Conservation (phyloP, 2,888 invertebrate species). For the Calameuta idolon region DNA sequence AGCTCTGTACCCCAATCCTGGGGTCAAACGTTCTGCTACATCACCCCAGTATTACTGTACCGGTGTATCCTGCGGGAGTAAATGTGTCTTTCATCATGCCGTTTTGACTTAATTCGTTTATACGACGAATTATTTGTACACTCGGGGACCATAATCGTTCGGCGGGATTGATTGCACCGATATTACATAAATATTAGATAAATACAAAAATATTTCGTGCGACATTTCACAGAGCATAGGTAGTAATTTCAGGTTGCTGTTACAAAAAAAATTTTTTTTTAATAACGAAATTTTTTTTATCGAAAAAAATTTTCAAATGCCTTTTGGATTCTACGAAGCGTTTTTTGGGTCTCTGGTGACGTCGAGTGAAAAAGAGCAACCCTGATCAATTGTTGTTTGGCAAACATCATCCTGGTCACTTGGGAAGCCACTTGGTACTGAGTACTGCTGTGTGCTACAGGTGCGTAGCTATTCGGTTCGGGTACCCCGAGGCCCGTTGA, state of each 20-base stretch:
- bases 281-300: no score
- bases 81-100: constrained; percentile 66
- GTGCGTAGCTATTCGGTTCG: background rate
- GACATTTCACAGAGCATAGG: no score
- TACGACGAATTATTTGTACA: constrained; percentile 63
- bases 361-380: constrained; percentile 39
- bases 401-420: constrained; percentile 29
- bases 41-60: constrained; percentile 37
- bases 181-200: no score
- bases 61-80: constrained; percentile 45
- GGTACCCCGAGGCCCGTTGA: background rate
- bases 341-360: no score
- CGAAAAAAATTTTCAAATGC: no score
- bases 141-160: constrained; percentile 23
- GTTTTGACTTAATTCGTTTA: constrained; percentile 64
- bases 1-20: constrained; percentile 40
- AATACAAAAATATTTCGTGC: no score
- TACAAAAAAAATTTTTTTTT: no score
- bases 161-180: no score
- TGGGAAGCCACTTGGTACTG: no score
- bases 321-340: no score
- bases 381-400: constrained; percentile 34
- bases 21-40: constrained; percentile 64
- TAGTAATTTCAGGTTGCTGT: no score
- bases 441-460: no score